phyloP scores from a whole-genome alignment of 2,888 invertebrate genomes.

The Teleogryllus oceanicus region DNA sequence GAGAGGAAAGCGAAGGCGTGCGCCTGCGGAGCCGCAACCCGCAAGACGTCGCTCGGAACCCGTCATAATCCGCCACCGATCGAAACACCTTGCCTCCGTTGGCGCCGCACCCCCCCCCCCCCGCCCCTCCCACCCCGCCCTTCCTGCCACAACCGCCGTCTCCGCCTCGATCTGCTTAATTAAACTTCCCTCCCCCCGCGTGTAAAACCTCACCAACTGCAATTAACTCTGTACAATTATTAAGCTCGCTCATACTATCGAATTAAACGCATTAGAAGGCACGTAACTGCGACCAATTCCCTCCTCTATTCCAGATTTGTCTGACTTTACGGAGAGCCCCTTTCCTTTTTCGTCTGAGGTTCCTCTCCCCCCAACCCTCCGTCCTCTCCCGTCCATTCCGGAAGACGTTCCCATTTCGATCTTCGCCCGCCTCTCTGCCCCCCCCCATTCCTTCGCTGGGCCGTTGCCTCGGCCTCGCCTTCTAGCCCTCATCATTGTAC shows the following conservation, averaged over 20 bases:
- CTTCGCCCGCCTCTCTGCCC: too few relatives aligned
- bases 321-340: background rate
- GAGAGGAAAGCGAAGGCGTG: background rate
- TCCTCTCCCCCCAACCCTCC: background rate
- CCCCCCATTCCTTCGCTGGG: too few relatives aligned
- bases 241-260: background rate
- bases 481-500: too few relatives aligned
- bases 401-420: too few relatives aligned
- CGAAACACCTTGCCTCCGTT: background rate
- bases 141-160: background rate
- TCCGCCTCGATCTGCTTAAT: background rate
- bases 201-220: conserved; percentile 18
- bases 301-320: background rate
- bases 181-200: background rate
- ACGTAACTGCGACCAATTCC: background rate
- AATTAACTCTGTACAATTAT: conserved; percentile 11
- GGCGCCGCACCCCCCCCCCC: background rate
- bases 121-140: background rate
- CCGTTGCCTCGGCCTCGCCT: too few relatives aligned
- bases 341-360: background rate
- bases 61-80: background rate
- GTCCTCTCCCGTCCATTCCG: too few relatives aligned
- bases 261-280: conserved; percentile 10
- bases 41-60: background rate
- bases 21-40: background rate